Evolutionary conservation across 2,113 vertebrate species (phyloP).

Genomic region (Apeltes quadracus): DNA sequence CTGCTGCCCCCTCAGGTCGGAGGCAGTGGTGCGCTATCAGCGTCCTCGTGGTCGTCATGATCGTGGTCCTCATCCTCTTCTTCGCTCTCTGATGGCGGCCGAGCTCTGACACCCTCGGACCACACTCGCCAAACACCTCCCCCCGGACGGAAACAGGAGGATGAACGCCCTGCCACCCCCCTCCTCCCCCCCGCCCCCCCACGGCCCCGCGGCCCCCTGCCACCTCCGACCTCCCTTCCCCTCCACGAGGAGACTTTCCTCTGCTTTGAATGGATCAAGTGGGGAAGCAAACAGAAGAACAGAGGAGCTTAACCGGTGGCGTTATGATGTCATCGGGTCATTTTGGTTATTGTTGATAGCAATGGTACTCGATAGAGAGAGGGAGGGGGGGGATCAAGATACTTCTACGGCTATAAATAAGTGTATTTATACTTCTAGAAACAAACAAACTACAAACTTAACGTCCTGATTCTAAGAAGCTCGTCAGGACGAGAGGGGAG

Average conservation of each 20-base stretch:
- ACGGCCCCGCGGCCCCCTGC: no score
- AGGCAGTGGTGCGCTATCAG: conserved; percentile 85
- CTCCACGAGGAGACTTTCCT: conserved; percentile 7
- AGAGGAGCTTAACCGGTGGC: background rate
- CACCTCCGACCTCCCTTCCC: background rate
- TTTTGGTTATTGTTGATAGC: conserved; percentile 7
- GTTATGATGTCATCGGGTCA: conserved; percentile 16
- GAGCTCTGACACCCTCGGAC: conserved; percentile 22
- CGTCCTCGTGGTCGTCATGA: conserved; percentile 76
- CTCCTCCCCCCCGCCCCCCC: background rate
- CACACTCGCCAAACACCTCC: conserved; percentile 3
- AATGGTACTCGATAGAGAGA: conserved; percentile 10
- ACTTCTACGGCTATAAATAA: background rate
- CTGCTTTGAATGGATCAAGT: conserved; percentile 21
- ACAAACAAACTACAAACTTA: no score
- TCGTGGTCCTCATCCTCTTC: conserved; percentile 82
- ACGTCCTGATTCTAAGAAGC: no score
- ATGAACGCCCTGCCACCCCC: background rate
- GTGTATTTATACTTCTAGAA: background rate
- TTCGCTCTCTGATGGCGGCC: conserved; percentile 74
- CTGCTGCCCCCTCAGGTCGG: conserved; percentile 66
- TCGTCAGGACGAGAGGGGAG: background rate
- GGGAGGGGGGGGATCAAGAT: background rate
- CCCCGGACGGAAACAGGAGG: conserved; percentile 27
- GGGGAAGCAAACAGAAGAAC: background rate